Evolutionary conservation across 2,888 invertebrate species (phyloP), one percentile per base, ranked within the genome.

Genomic region (Arrhopalites spinosus): DNA sequence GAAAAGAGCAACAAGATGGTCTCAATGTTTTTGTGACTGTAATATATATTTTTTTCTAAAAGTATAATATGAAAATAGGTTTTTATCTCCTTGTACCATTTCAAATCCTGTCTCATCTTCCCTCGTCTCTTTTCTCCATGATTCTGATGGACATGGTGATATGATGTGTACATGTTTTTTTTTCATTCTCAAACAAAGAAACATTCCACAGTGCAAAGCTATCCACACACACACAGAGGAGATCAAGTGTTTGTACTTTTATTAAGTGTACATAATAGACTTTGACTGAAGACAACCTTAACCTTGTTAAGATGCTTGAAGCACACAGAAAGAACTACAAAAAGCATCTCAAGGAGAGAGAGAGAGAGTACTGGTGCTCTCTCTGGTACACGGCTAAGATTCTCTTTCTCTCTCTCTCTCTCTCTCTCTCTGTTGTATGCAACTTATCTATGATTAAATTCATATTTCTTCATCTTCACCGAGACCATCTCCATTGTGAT

Each of bases 51-150:
- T n/a, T n/a, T n/a, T n/a, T n/a, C n/a, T n/a, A n/a, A n/a, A n/a
- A n/a, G n/a, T n/a, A n/a, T n/a, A n/a, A n/a, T n/a, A n/a, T n/a
- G n/a, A n/a, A n/a, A n/a, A n/a, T n/a, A n/a, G n/a, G n/a, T n/a
- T n/a, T n/a, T n/a, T n/a, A n/a, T n/a, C n/a, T n/a, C n/a, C n/a
- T n/a, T n/a, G n/a, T n/a, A n/a, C n/a, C 47, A 72, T 72, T 72
- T 72, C 63, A 72, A n/a, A 72, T 72, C 72, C 63, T 72, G 63
- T 72, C 59, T 59, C 53, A 36, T 43, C 29, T 20, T 43, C 13
- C 59, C 61, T 59, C 59, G 59, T 71, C 71, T 71, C 59, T 71
- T 15, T 25, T 25, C 36, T 36, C 36, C 11, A 7, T 36, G 3
- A 36, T 3, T 50, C 20, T 50, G 20, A 50, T n/a, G n/a, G n/a